Conservation (phyloP, 37 sponge, comb jelly and placozoan species). For the Cliona cf. orientalis region DNA sequence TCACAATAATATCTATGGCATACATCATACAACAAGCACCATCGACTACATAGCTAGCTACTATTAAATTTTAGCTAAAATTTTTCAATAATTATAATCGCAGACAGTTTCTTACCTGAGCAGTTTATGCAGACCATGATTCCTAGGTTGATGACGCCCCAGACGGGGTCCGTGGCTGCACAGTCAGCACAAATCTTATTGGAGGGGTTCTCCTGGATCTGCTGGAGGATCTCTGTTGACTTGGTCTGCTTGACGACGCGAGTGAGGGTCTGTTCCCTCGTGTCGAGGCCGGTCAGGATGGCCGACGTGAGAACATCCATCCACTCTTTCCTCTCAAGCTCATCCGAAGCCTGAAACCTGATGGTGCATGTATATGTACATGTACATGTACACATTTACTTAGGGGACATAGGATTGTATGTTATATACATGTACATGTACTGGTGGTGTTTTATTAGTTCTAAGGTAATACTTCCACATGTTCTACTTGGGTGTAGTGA, state of each 20-base stretch:
- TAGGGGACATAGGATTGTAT: too few relatives aligned
- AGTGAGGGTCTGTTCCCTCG: not conserved
- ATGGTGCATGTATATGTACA: not conserved
- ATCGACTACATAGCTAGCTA: too few relatives aligned
- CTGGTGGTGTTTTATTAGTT: too few relatives aligned
- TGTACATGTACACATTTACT: too few relatives aligned
- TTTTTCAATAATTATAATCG: not conserved
- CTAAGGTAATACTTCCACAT: too few relatives aligned
- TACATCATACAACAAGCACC: too few relatives aligned
- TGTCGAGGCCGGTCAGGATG: slow-evolving; percentile 73
- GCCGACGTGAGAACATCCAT: slow-evolving; percentile 63
- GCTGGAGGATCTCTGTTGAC: slow-evolving; percentile 54
- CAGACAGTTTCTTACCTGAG: slow-evolving; percentile 49
- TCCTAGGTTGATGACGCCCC: slow-evolving; percentile 87
- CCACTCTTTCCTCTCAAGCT: slow-evolving; percentile 76
- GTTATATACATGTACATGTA: too few relatives aligned
- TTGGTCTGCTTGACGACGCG: not conserved
- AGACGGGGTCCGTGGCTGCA: slow-evolving; percentile 70
- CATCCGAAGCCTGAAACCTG: slow-evolving; percentile 71
- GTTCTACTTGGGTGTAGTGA: too few relatives aligned
- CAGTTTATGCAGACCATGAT: slow-evolving; percentile 92
- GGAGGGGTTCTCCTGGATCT: slow-evolving; percentile 69
- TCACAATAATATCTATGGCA: too few relatives aligned
- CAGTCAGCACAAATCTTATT: slow-evolving; percentile 93
- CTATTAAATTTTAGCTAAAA: not conserved